A percentile compares a stretch with the other conserved stretches of the same genome.
Conservation (phyloP, 2,113 vertebrate species). For the Salminus brasiliensis region DNA sequence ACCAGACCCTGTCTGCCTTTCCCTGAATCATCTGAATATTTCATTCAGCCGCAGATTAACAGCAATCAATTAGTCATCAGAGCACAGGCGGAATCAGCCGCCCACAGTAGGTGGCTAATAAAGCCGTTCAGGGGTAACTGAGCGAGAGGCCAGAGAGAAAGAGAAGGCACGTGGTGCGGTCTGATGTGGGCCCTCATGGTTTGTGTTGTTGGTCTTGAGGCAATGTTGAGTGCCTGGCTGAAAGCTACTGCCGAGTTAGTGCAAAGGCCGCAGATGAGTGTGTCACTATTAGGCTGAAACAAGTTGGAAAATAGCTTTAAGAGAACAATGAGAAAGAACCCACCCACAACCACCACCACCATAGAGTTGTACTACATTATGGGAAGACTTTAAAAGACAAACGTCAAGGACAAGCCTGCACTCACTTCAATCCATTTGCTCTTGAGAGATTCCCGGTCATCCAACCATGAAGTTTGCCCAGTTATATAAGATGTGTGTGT, state of each 20-base stretch:
- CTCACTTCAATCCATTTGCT: conserved; percentile 8
- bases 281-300: background rate
- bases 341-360: too few species aligned
- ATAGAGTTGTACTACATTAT: background rate
- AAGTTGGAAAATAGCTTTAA: background rate
- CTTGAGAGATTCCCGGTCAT: conserved; percentile 3
- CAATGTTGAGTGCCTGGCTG: background rate
- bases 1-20: conserved; percentile 48
- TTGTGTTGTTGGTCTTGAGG: background rate
- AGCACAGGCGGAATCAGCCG: conserved; percentile 50
- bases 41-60: conserved; percentile 58
- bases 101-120: conserved; percentile 38
- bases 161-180: background rate
- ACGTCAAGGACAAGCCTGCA: background rate
- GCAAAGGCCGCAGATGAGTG: background rate
- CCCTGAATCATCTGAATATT: conserved; percentile 58
- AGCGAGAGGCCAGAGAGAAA: conserved; percentile 20
- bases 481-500: conserved; percentile 49
- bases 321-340: background rate
- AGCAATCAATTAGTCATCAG: conserved; percentile 62
- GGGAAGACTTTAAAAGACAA: background rate
- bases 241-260: conserved; percentile 1
- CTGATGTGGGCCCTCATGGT: background rate
- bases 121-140: conserved; percentile 48
- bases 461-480: conserved; percentile 28